Base-by-base conservation (phyloP, 2,888 invertebrate genomes). In the Saturnia pavonia region DNA sequence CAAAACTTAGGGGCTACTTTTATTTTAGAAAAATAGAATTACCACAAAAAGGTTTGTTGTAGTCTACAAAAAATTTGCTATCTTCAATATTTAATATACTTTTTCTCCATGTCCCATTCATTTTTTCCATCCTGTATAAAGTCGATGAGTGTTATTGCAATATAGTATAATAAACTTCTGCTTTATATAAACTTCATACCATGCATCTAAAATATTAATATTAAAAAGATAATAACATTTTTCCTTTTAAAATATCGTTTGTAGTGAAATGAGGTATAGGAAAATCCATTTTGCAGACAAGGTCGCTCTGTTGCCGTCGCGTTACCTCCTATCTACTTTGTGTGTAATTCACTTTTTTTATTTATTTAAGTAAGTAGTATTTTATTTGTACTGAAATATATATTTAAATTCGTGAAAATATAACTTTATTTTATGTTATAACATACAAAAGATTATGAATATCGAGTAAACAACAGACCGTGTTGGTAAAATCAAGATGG, bases 281-380 rank as follows among this genome's bases (percentile, higher is more conserved):
- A 65, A 65, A 65, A 65, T 65, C 40, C 65, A 65, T 65, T 65
- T 65, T 9, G 65, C 19, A 40, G 40, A 40, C 65, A 65, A 65
- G 65, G 65, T 65, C 65, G 40, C 65, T 40, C 1, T 40, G 40
- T 22, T 14, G 40, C 19, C 65, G 34, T 27, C 65, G 34, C n/a
- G 19, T 60, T 65, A 40, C n/a, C 65, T 40, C 65, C 11, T 65
- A 40, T 40, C 9, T 22, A 54, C 7, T 22, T 22, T 48, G 48
- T 54, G 9, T 54, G 54, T 54, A 54, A 54, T 60, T 14, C 57
- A 60, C 25, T 60, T 14, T 27, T n/a, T 25, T 11, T 60, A 60
- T 60, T 60, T 27, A 54, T 22, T 54, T 34, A 22, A 22, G 9
- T 34, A 22, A 22, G 9, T 54, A 9, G 9, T 54, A 22, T 54